Base-by-base conservation (phyloP, 2,113 vertebrate species). In the Pantherophis guttatus region DNA sequence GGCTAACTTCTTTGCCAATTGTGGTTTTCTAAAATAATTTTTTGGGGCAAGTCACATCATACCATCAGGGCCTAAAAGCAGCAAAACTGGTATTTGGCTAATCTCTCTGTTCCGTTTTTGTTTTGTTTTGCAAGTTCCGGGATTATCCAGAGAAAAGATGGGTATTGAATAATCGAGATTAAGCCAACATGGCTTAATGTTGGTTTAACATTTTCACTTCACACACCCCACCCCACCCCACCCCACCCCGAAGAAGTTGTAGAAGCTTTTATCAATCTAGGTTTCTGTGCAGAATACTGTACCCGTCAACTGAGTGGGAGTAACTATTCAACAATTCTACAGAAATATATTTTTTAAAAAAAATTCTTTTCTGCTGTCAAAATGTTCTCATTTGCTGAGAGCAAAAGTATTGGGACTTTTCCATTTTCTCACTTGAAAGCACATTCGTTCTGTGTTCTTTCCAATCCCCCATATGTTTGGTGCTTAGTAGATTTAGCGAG, bases 281-380 rank as follows among this genome's bases (percentile, higher is more conserved):
- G 39, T 3, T 3, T 0, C 15, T 17, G 19, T 26, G 21, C 0
- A 26, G 1, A 2, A 11, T 1, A 50, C 5, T 54, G 29, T 17
- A 48, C 58, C 90, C n/a, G 13, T 87, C 94, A 44, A 85, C 95
- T 86, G 57, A 0, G 93, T 70, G 93, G 94, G 94, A 52, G 94
- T 3, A 1, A 8, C 52, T 85, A 17, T 89, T 26, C 0, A 1
- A 92, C 0, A 0, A 93, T 70, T 93, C 92, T 87, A 86, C 86
- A 7, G 0, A 4, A 62, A 17, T 33, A 70, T 70, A 7, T 65
- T 0, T 15, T 23, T 44, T 19, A 62, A 53, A 10, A 33, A 92
- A 87, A 54, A 91, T 90, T 90, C 95, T 95, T 48, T 85, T 89
- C 2, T 94, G 1, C 87, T 92, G 94, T 44, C 95, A 88, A 92